These are phyloP conservation scores for Chascanopsetta lugubris DNA, from an alignment of 2,113 vertebrate genomes.

Conservation along the genomic window DNA sequence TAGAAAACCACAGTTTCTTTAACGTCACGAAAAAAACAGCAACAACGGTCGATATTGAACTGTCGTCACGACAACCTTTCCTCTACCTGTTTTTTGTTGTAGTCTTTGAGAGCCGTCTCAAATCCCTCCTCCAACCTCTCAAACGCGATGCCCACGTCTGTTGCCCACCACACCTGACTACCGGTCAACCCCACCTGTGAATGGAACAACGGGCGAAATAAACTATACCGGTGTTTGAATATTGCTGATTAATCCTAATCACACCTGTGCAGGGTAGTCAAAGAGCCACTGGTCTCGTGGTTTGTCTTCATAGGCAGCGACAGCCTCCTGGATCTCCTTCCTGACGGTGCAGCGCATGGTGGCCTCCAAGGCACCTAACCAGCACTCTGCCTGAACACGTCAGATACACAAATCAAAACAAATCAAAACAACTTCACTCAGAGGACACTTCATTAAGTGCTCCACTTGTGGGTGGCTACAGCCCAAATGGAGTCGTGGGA, in stretches of 20 bases:
- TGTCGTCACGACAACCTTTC: not conserved
- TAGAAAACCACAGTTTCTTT: slow-evolving; percentile 62
- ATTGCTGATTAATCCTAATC: not conserved
- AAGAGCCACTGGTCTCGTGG: slow-evolving; percentile 82
- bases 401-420: not conserved
- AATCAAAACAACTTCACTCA: too few species aligned
- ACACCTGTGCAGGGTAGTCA: slow-evolving; percentile 80
- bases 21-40: not conserved
- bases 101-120: slow-evolving; percentile 81
- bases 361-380: slow-evolving; percentile 74
- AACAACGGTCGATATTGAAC: not conserved
- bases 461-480: too few species aligned
- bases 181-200: slow-evolving; percentile 76
- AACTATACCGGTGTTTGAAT: too few species aligned
- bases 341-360: slow-evolving; percentile 71
- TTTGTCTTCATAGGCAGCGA: slow-evolving; percentile 79
- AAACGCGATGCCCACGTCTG: slow-evolving; percentile 82
- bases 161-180: slow-evolving; percentile 82
- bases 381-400: slow-evolving; percentile 76
- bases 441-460: too few species aligned
- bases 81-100: slow-evolving; percentile 75
- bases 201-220: not conserved
- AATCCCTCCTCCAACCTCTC: slow-evolving; percentile 80
- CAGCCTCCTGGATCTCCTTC: slow-evolving; percentile 79
- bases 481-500: too few species aligned